Conservation (phyloP, 1,140 invertebrate genomes). For the Drosophila ficusphila region DNA sequence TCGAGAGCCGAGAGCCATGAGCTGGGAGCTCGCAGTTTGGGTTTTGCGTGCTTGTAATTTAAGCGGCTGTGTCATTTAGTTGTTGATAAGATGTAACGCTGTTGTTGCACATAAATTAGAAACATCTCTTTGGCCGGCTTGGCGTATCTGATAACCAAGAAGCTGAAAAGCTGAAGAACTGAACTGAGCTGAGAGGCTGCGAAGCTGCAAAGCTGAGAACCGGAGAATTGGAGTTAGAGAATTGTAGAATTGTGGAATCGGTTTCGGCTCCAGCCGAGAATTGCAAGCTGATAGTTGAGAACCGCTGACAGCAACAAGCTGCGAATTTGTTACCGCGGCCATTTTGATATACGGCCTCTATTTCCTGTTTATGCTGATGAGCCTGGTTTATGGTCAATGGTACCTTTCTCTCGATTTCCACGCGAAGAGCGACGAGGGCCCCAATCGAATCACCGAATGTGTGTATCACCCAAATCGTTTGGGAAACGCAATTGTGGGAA, state of each 20-base stretch:
- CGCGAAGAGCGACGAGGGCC: background rate
- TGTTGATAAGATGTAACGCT: conserved; percentile 70
- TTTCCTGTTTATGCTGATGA: conserved; percentile 75
- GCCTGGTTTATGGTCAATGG: conserved; percentile 41
- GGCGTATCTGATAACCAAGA: conserved; percentile 75
- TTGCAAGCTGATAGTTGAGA: conserved; percentile 33
- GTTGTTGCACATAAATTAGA: conserved; percentile 76
- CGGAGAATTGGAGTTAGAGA: conserved; percentile 17
- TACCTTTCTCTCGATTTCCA: conserved; percentile 25
- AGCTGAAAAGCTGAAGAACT: conserved; percentile 15
- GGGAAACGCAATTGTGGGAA: conserved; percentile 64
- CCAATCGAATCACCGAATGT: conserved; percentile 6
- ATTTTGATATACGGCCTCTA: conserved; percentile 73
- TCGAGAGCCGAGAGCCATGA: conserved; percentile 44
- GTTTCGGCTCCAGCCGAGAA: conserved; percentile 6
- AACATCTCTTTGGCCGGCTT: conserved; percentile 43
- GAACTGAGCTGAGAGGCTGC: conserved; percentile 14
- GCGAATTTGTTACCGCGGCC: conserved; percentile 62
- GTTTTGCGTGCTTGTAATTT: conserved; percentile 74
- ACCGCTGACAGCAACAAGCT: conserved; percentile 63
- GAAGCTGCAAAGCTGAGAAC: conserved; percentile 5
- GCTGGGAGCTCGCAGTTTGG: conserved; percentile 13
- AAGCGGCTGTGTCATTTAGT: conserved; percentile 76
- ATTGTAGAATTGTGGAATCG: conserved; percentile 6
- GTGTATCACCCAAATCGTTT: conserved; percentile 31